A percentile compares a stretch with the other conserved stretches of the same genome.
These are phyloP conservation scores for Nematostella vectensis DNA, from an alignment of 92 coral and sea anemone genomes.

Conservation along the genomic window DNA sequence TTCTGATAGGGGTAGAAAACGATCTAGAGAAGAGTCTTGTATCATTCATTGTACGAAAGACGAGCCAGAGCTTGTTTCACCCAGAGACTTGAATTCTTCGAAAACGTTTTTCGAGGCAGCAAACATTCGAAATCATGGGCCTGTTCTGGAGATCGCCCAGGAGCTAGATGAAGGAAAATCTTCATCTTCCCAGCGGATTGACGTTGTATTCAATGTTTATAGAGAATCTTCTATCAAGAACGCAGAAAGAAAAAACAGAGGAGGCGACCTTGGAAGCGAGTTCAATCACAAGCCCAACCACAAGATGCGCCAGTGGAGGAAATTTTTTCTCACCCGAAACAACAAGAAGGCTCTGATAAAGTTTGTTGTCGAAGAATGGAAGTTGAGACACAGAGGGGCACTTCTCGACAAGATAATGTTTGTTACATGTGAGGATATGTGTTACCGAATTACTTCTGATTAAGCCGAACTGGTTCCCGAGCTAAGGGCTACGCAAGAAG, in stretches of 20 bases:
- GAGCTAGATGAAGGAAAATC: too few relatives aligned
- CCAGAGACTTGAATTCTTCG: too few relatives aligned
- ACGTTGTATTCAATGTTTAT: background rate
- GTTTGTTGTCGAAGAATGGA: background rate
- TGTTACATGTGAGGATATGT: background rate
- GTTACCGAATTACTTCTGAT: background rate
- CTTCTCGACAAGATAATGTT: background rate
- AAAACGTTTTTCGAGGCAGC: too few relatives aligned
- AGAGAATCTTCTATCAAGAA: background rate
- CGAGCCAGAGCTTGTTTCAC: too few relatives aligned
- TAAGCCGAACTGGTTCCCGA: background rate
- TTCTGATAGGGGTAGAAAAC: too few relatives aligned
- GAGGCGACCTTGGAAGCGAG: background rate
- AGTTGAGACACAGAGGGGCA: background rate
- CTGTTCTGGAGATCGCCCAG: too few relatives aligned
- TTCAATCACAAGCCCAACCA: background rate
- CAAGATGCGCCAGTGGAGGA: background rate
- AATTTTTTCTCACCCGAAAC: background rate
- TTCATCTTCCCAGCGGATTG: too few relatives aligned
- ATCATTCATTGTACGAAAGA: too few relatives aligned
- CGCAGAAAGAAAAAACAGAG: background rate
- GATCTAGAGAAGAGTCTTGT: too few relatives aligned
- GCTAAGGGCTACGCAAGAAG: slow-evolving; percentile 13
- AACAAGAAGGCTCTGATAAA: background rate
- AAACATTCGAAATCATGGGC: too few relatives aligned